These are phyloP conservation scores for Pyrgus malvae DNA, from an alignment of 2,888 invertebrate genomes.

Conservation along the genomic window DNA sequence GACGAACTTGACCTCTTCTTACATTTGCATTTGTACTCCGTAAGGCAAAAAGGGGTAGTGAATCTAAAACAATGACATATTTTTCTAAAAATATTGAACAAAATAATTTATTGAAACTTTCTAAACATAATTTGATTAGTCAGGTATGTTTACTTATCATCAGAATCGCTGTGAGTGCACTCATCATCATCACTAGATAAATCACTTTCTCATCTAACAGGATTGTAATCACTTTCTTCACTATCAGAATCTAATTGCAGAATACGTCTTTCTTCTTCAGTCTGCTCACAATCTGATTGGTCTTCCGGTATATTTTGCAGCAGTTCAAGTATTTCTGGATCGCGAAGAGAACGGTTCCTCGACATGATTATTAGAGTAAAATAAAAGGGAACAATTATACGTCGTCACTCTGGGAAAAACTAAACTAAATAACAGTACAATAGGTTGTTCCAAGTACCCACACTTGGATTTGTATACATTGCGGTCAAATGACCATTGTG, in stretches of 20 bases:
- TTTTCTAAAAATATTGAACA: too few relatives aligned
- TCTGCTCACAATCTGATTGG: not conserved
- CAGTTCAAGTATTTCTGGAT: not conserved
- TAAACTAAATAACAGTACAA: too few relatives aligned
- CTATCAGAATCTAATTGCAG: not conserved
- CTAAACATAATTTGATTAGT: too few relatives aligned
- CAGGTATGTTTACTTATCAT: not conserved
- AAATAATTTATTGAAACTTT: too few relatives aligned
- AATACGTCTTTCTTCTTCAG: not conserved
- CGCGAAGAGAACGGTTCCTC: not conserved
- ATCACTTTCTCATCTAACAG: not conserved
- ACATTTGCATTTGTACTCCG: too few relatives aligned
- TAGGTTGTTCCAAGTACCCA: too few relatives aligned
- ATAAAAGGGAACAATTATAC: not conserved
- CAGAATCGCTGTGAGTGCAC: not conserved
- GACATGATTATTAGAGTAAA: not conserved
- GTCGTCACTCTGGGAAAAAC: not conserved
- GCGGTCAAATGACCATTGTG: not conserved
- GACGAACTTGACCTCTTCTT: too few relatives aligned
- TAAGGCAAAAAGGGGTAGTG: not conserved
- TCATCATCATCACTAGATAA: not conserved
- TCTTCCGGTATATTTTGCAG: not conserved
- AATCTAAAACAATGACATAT: not conserved
- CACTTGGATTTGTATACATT: not conserved
- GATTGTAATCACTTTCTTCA: not conserved